A percentile compares a stretch with the other conserved stretches of the same genome.
phyloP scores from a whole-genome alignment of 2,797 vertebrate genomes.

The Characodon lateralis region DNA sequence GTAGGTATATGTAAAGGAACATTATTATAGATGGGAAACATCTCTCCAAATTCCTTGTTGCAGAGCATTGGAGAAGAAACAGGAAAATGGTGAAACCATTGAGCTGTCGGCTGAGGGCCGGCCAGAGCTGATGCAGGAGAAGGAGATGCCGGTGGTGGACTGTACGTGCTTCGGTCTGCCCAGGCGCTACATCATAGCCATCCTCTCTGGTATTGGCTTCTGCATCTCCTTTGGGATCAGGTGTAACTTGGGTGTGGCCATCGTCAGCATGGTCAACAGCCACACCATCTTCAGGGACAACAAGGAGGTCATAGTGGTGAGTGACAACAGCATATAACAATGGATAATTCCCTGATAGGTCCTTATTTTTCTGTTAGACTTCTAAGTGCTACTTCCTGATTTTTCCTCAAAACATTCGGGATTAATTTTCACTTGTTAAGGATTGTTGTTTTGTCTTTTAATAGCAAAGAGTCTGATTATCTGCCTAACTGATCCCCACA shows the following conservation, averaged over 20 bases:
- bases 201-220: slow-evolving; percentile 93
- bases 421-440: neutral
- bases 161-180: slow-evolving; percentile 93
- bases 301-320: slow-evolving; percentile 88
- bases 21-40: neutral
- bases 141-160: slow-evolving; percentile 86
- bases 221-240: slow-evolving; percentile 97
- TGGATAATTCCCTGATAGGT: no score
- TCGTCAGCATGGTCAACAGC: slow-evolving; percentile 96
- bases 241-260: slow-evolving; percentile 94
- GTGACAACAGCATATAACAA: slow-evolving; percentile 12
- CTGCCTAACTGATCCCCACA: no score
- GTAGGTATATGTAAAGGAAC: neutral
- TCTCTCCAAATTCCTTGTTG: neutral
- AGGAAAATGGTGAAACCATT: slow-evolving; percentile 87
- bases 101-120: slow-evolving; percentile 90
- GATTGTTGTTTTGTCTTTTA: neutral
- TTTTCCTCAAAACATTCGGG: neutral
- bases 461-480: neutral
- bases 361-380: no score
- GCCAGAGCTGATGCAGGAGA: slow-evolving; percentile 83
- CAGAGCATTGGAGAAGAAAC: slow-evolving; percentile 89
- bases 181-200: slow-evolving; percentile 92
- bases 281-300: slow-evolving; percentile 86
- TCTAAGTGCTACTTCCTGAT: neutral